Base-by-base conservation (phyloP, 2,888 invertebrate species). In the Drosophila phalerata region DNA sequence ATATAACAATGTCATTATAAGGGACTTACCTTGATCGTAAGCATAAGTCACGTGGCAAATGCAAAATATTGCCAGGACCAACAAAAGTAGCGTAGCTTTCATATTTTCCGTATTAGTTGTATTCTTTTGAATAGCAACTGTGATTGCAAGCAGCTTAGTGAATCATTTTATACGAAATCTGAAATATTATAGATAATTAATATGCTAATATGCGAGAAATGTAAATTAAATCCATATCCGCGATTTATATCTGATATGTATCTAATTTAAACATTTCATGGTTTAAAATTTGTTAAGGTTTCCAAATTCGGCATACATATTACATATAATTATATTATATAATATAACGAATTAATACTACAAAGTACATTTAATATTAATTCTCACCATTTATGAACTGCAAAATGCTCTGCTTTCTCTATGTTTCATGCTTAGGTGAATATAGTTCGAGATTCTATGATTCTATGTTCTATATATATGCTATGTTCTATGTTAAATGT, bases 11-110 rank as follows among this genome's bases (percentile, higher is more conserved):
- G 1, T 40, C 6, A 11, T 10, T 15, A 19, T 5, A 19, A 28
- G 25, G 28, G 3, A 8, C 58, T 28, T 30, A 48, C 48, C 11
- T 0, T 0, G 2, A 30, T 49, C 40, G 28, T 48, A 48, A n/a
- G 48, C 58, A 9, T 49, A 19, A n/a, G 28, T 30, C 25, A 34
- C n/a, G 6, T 61, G 42, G 51, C 43, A 19, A 5, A 42, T 22
- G 32, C 10, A 43, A 25, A 47, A 28, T 11, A 57, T 9, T 37
- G 34, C 45, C 19, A 61, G 15, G 0, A 19, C n/a, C 17, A 52
- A 9, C 25, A 34, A 25, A 37, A 45, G 13, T 6, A 28, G 13
- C 15, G 17, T 30, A 38, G 19, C 11, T 47, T 43, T 38, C 45
- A 62, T 60, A 3, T 22, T 56, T n/a, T 19, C 3, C 9, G 11